phyloP scores from a whole-genome alignment of 2,888 invertebrate genomes.

The Miltochrista miniata region DNA sequence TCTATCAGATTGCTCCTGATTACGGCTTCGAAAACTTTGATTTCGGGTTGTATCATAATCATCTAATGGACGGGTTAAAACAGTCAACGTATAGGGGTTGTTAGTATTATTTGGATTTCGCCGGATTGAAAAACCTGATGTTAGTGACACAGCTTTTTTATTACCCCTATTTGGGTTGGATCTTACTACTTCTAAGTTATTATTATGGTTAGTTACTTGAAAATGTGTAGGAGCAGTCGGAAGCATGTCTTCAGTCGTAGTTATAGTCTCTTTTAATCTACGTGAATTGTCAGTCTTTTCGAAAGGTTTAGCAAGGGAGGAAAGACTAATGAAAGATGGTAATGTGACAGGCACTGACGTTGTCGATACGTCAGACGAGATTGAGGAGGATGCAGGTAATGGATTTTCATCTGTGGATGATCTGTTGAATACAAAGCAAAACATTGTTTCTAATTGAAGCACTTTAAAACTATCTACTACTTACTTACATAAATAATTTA shows the following conservation, averaged over 20 bases:
- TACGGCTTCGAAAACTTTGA: conserved; percentile 15
- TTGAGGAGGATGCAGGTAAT: conserved; percentile 68
- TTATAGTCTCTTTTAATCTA: conserved; percentile 64
- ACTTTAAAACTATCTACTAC: conserved; percentile 38
- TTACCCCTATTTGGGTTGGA: conserved; percentile 49
- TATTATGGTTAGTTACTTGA: conserved; percentile 63
- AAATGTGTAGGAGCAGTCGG: conserved; percentile 50
- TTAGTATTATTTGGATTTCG: conserved; percentile 67
- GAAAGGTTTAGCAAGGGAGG: conserved; percentile 78
- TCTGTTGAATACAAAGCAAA: conserved; percentile 84
- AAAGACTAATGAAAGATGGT: conserved; percentile 64
- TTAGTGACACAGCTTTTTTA: conserved; percentile 70
- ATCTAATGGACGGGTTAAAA: conserved; percentile 67
- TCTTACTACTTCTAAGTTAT: conserved; percentile 55
- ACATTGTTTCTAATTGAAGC: conserved; percentile 75
- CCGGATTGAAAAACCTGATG: conserved; percentile 78
- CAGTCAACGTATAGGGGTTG: conserved; percentile 74
- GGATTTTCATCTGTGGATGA: conserved; percentile 81
- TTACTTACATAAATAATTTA: conserved; percentile 43
- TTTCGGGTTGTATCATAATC: conserved; percentile 46
- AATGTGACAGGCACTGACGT: conserved; percentile 54
- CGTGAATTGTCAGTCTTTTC: conserved; percentile 73
- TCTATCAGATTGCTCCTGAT: conserved; percentile 44
- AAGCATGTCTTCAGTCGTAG: conserved; percentile 57
- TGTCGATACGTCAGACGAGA: conserved; percentile 63